Evolutionary conservation across 1,140 invertebrate genomes (phyloP).

Genomic region (Zaprionus ornatus): DNA sequence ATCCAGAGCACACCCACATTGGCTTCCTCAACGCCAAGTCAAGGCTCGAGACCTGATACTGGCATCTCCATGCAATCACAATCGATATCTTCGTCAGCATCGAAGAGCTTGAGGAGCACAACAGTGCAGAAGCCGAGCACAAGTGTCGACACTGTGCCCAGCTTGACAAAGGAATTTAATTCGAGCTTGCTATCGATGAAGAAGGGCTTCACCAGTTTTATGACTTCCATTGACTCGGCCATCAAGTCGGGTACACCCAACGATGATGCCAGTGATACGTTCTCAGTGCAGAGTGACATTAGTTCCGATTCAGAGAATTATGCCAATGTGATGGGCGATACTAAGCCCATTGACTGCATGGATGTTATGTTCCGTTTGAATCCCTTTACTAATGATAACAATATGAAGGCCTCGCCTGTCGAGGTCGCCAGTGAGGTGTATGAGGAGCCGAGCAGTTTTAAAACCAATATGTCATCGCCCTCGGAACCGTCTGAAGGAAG

Average conservation of each 20-base stretch:
- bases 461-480: slow-evolving; percentile 88
- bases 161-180: slow-evolving; percentile 79
- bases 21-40: slow-evolving; percentile 76
- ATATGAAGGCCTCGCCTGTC: slow-evolving; percentile 85
- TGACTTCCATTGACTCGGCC: slow-evolving; percentile 92
- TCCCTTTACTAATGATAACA: slow-evolving; percentile 83
- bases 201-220: slow-evolving; percentile 90
- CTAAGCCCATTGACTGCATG: slow-evolving; percentile 87
- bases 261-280: slow-evolving; percentile 89
- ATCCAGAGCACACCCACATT: slow-evolving; percentile 80
- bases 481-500: slow-evolving; percentile 92
- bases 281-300: slow-evolving; percentile 89
- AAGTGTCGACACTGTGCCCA: slow-evolving; percentile 61
- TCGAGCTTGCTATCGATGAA: slow-evolving; percentile 90
- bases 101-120: slow-evolving; percentile 71
- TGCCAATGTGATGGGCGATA: slow-evolving; percentile 87
- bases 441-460: slow-evolving; percentile 87
- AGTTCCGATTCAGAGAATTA: slow-evolving; percentile 93
- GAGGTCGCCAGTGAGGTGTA: slow-evolving; percentile 94
- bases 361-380: slow-evolving; percentile 86
- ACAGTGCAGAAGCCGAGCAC: slow-evolving; percentile 33
- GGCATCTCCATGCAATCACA: slow-evolving; percentile 80
- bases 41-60: slow-evolving; percentile 82
- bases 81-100: slow-evolving; percentile 68
- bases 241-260: slow-evolving; percentile 87